Conservation (phyloP, 23 tunicate species). For the Ciona savignyi region DNA sequence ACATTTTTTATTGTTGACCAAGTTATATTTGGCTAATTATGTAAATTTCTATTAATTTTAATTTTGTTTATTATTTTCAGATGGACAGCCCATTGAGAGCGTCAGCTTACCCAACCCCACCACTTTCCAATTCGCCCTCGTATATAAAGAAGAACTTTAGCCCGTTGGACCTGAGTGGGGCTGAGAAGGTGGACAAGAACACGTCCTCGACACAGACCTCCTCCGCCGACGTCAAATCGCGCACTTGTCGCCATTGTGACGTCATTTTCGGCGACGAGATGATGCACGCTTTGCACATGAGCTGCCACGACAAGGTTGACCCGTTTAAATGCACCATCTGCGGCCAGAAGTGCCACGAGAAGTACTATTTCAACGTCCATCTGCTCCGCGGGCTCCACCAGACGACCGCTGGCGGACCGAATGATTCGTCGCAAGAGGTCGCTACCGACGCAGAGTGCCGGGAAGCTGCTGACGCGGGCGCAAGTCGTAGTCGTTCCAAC, state of each 20-base stretch:
- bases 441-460: too few species aligned
- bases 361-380: constrained; percentile 92
- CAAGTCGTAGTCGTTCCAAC: background rate
- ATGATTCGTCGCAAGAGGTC: too few species aligned
- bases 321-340: constrained; percentile 90
- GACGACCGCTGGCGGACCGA: constrained; percentile 9
- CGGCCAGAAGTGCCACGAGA: constrained; percentile 82
- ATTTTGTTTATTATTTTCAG: constrained; percentile 12
- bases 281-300: constrained; percentile 94
- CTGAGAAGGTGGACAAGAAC: constrained; percentile 11
- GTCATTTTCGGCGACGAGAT: constrained; percentile 83
- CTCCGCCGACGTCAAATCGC: constrained; percentile 3
- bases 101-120: constrained; percentile 35
- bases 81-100: constrained; percentile 18
- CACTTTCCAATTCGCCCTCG: constrained; percentile 46
- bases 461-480: constrained; percentile 3
- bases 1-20: too few species aligned
- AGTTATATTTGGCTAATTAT: too few species aligned
- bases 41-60: background rate
- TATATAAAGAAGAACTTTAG: constrained; percentile 10
- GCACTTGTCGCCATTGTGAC: constrained; percentile 75
- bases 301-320: constrained; percentile 78
- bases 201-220: constrained; percentile 36
- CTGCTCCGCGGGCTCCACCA: constrained; percentile 75
- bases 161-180: constrained; percentile 48